phyloP scores from a whole-genome alignment of 2,797 vertebrate species.

The Anolis apletophallus region DNA sequence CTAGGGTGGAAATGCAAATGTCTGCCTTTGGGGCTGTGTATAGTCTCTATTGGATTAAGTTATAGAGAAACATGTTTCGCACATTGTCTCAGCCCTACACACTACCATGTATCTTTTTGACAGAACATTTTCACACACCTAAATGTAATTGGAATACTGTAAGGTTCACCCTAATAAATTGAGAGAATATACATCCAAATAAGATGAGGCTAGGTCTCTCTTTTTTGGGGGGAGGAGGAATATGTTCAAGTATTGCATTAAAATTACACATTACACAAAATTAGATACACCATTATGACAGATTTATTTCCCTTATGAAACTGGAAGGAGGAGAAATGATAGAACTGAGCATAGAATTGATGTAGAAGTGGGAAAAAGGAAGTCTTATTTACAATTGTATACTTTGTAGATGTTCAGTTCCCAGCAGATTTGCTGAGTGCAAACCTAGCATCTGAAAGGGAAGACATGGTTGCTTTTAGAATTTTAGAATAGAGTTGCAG shows the following conservation, averaged over 20 bases:
- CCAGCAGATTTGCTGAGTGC: neutral
- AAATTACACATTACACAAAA: no score
- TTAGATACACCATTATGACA: no score
- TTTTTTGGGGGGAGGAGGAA: no score
- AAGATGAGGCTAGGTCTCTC: no score
- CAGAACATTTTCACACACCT: neutral
- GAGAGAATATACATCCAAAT: neutral
- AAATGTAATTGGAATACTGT: neutral
- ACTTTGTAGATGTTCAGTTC: neutral
- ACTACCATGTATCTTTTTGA: neutral
- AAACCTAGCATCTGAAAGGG: conserved; percentile 5
- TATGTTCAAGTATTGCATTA: no score
- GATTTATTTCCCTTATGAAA: neutral
- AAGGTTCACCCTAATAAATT: neutral
- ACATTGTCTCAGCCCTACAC: neutral
- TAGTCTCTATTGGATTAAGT: neutral
- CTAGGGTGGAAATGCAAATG: neutral
- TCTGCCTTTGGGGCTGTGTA: neutral
- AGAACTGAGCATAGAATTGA: neutral
- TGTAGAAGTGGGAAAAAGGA: neutral
- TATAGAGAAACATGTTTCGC: neutral
- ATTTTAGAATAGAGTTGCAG: conserved; percentile 12
- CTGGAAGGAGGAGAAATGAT: neutral
- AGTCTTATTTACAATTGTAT: neutral
- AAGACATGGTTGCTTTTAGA: conserved; percentile 8